A percentile compares a stretch with the other conserved stretches of the same genome.
Evolutionary conservation across 2,888 invertebrate species (phyloP).

Genomic region (Toxonevra muliebris): DNA sequence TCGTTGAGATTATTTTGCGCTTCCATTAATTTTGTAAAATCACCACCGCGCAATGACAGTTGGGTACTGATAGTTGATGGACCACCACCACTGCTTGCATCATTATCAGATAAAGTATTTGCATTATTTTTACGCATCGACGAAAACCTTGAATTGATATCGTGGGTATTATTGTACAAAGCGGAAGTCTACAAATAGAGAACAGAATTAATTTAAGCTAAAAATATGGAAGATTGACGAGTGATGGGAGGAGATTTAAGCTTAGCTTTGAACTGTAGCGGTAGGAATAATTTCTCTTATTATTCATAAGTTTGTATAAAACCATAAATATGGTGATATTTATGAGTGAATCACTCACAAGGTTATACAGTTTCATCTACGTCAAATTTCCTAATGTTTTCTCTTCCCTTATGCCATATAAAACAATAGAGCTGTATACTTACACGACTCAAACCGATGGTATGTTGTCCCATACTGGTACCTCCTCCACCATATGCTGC

Average conservation of each 20-base stretch:
- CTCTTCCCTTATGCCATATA: too few relatives aligned
- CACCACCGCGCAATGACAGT: constrained; percentile 25
- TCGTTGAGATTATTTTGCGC: constrained; percentile 43
- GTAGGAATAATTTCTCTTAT: too few relatives aligned
- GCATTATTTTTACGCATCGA: constrained; percentile 17
- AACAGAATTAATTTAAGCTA: too few relatives aligned
- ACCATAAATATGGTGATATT: too few relatives aligned
- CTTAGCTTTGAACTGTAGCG: too few relatives aligned
- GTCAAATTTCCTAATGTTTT: neutral
- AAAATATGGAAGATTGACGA: too few relatives aligned
- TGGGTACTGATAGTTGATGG: constrained; percentile 22
- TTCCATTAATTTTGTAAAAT: constrained; percentile 35
- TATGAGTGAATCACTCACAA: too few relatives aligned
- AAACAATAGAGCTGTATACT: constrained; percentile 3
- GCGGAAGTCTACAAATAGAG: constrained; percentile 1
- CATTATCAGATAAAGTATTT: constrained; percentile 36
- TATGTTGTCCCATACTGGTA: constrained; percentile 4
- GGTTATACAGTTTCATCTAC: too few relatives aligned
- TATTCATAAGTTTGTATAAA: too few relatives aligned
- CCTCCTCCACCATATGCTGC: too few relatives aligned
- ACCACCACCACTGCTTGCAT: constrained; percentile 25
- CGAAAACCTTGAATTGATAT: constrained; percentile 13
- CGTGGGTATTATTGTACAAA: constrained; percentile 7
- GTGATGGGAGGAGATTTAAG: too few relatives aligned
- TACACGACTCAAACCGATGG: constrained; percentile 12